Percentiles rank a stretch among this genome's conserved stretches.
phyloP scores from a whole-genome alignment of 2,113 vertebrate genomes.

The Trematocara nigrifrons region DNA sequence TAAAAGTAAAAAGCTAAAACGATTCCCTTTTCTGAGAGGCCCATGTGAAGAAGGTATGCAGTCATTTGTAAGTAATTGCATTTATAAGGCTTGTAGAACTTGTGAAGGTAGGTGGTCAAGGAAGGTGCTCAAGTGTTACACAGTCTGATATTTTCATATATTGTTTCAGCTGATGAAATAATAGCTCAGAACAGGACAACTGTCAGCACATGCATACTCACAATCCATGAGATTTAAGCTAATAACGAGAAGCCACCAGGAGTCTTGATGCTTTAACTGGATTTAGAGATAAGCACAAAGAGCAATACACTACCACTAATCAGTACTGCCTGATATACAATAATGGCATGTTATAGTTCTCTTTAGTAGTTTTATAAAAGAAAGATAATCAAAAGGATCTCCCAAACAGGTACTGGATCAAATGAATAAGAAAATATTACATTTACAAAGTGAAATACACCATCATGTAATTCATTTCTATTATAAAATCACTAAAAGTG shows the following conservation, averaged over 20 bases:
- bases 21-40: background rate
- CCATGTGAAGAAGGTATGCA: background rate
- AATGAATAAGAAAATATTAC: background rate
- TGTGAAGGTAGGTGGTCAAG: background rate
- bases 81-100: background rate
- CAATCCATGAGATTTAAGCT: background rate
- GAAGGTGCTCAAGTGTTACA: background rate
- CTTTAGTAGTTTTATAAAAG: background rate
- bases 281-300: background rate
- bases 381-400: background rate
- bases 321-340: background rate
- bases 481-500: background rate
- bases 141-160: background rate
- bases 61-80: background rate
- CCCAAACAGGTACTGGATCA: background rate
- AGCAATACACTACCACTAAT: background rate
- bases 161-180: background rate
- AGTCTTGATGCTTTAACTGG: background rate
- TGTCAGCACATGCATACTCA: background rate
- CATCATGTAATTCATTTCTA: background rate
- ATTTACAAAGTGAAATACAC: background rate
- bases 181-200: background rate
- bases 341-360: rapidly evolving
- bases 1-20: background rate
- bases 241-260: background rate